Evolutionary conservation across 1,140 invertebrate species (phyloP), one percentile per base, ranked within the genome.

Genomic region (Bombus superbus): DNA sequence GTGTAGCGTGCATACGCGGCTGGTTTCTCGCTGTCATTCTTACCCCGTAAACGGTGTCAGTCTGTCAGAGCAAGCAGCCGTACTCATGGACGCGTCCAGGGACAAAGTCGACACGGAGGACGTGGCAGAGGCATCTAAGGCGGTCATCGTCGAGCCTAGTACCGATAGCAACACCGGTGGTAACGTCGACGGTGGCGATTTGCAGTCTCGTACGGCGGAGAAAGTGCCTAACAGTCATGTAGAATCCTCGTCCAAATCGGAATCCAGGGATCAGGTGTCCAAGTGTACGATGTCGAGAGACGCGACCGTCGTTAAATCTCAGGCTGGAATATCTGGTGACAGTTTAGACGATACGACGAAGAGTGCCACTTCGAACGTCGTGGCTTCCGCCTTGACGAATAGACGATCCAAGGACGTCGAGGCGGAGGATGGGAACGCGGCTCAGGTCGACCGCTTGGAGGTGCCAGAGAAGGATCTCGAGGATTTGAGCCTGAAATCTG

Each of bases 381-480:
- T 18, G 8, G 57, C 15, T 1, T n/a, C 47, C 15, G 15, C 13
- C 3, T 68, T 28, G 35, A 18, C 25, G 1, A 73, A 80, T 28
- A 53, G 68, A 59, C 47, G 40, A 25, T 75, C 35, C 1, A 73
- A 84, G 40, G 85, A 79, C 22, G 3, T 22, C 11, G 66, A 75
- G 25, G 78, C 44, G 1, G 78, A 85, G 1, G 76, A 84, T 1
- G 53, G 2, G 22, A 68, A 25, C 28, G 69, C 44, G 18, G 57
- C 57, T 0, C 73, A 42, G 4, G 25, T 79, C 8, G 92, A 92
- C 38, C 92, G 93, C 71, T 94, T 96, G 73, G 96, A 96, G 10
- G 94, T 96, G 0, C 94, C 96, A 1, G 96, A 96, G 40, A 95
- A 96, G 81, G 96, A 96, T 91, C 90, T 95, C 0, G 96, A 96